Evolutionary conservation across 2,113 vertebrate genomes (phyloP), one percentile per base, ranked within the genome.

Genomic region (Sinocyclocheilus anophthalmus): DNA sequence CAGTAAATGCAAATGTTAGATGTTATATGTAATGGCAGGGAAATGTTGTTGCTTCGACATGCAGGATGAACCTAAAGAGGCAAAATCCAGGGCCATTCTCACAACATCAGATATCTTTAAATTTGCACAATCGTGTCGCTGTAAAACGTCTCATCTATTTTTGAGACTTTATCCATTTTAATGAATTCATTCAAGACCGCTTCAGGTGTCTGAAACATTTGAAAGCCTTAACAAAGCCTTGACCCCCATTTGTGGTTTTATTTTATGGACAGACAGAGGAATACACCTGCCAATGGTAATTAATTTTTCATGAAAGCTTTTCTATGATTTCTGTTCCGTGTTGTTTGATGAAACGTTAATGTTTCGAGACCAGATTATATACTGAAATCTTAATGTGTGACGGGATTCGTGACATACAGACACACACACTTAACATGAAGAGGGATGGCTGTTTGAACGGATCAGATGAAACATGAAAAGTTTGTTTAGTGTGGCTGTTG

Each of bases 291-390:
- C 65, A 69, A 69, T 48, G 37, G 2, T 33, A 45, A 84, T 87
- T 8, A 20, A 63, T 84, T 22, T 84, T 87, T 84, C 45, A 87
- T 87, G 53, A 87, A 39, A 39, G 72, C 30, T 65, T 77, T 50
- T 69, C 26, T 37, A 77, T 77, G 65, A 76, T 84, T 61, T 84
- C 83, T 83, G n/a, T 79, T 67, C 45, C 3, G 0, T 30, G 76
- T 33, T 45, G 53, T 39, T 81, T 63, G 55, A 80, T 84, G 82
- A 84, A 85, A 76, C 81, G 53, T 84, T 75, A 87, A 84, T 84
- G 76, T 63, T 61, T 55, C 3, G 82, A 70, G 67, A 65, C 14
- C 39, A 69, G 45, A 55, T 53, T 77, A 81, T 63, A 42, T 77
- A 63, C 45, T 82, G 26, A 53, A 82, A 82, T 50, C 20, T 82